phyloP scores from a whole-genome alignment of 2,113 vertebrate species.

The Dissostichus mawsoni region DNA sequence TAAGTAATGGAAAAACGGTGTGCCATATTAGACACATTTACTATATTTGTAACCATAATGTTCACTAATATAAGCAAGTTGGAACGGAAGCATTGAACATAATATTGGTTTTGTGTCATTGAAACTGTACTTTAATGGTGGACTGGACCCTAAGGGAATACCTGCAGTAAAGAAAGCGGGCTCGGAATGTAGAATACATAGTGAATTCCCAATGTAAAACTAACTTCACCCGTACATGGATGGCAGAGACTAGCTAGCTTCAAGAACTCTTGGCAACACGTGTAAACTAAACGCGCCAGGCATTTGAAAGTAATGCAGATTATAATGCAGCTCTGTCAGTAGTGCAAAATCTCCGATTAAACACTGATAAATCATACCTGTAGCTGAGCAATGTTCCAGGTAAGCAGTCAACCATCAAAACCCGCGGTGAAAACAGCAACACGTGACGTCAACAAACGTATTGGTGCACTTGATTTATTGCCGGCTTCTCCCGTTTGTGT shows the following conservation, averaged over 20 bases:
- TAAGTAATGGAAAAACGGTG: too few relatives aligned
- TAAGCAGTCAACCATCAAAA: neutral
- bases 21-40: too few relatives aligned
- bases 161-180: too few relatives aligned
- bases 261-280: neutral
- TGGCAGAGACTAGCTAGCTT: neutral
- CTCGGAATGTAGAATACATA: too few relatives aligned
- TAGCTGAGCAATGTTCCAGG: too few relatives aligned
- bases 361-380: slow-evolving; percentile 4
- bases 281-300: neutral
- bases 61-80: too few relatives aligned
- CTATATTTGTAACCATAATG: too few relatives aligned
- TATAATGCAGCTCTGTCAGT: neutral
- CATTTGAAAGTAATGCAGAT: neutral
- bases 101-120: too few relatives aligned
- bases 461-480: slow-evolving; percentile 8
- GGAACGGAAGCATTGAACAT: too few relatives aligned
- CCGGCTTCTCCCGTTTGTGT: neutral
- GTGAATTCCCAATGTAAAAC: too few relatives aligned
- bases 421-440: slow-evolving; percentile 17
- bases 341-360: neutral
- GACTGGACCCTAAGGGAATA: too few relatives aligned
- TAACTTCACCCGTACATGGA: neutral
- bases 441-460: slow-evolving; percentile 17
- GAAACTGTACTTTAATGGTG: too few relatives aligned